phyloP scores from a whole-genome alignment of 2,888 invertebrate species.

The Parascotia fuliginaria region DNA sequence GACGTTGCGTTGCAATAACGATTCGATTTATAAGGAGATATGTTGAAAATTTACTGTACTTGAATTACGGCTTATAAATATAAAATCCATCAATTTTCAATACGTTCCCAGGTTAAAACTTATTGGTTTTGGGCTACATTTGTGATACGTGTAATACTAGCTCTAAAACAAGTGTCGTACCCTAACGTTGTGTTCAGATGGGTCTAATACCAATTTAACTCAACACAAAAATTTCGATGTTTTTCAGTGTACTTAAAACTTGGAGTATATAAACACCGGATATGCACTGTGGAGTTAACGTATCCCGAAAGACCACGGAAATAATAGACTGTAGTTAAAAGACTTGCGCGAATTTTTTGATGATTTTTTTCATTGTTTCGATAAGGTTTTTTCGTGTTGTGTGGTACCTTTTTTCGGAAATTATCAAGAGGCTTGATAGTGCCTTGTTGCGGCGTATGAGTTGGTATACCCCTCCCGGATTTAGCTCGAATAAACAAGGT shows the following conservation, averaged over 20 bases:
- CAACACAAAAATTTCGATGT: not conserved
- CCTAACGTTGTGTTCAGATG: not conserved
- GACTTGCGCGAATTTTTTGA: conserved; percentile 82
- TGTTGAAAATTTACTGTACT: conserved; percentile 25
- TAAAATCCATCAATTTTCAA: not conserved
- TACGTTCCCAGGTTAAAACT: not conserved
- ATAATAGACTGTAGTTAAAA: conserved; percentile 81
- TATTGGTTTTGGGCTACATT: not conserved
- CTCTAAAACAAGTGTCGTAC: not conserved
- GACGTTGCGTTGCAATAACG: conserved; percentile 16
- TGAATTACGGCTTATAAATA: conserved; percentile 2
- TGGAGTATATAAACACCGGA: conserved; percentile 33
- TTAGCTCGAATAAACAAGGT: conserved; percentile 38
- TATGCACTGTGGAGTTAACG: conserved; percentile 53
- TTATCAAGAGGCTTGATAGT: conserved; percentile 73
- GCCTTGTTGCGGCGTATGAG: conserved; percentile 72
- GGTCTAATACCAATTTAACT: not conserved
- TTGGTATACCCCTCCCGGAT: conserved; percentile 57
- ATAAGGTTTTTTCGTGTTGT: conserved; percentile 77
- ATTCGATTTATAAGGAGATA: conserved; percentile 17
- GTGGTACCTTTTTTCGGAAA: conserved; percentile 66
- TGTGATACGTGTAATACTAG: conserved; percentile 1
- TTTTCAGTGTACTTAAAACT: conserved; percentile 46
- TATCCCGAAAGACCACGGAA: conserved; percentile 81
- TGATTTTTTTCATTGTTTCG: conserved; percentile 76